These are phyloP conservation scores for Thyatira batis DNA, from an alignment of 2,888 invertebrate genomes.

Conservation along the genomic window DNA sequence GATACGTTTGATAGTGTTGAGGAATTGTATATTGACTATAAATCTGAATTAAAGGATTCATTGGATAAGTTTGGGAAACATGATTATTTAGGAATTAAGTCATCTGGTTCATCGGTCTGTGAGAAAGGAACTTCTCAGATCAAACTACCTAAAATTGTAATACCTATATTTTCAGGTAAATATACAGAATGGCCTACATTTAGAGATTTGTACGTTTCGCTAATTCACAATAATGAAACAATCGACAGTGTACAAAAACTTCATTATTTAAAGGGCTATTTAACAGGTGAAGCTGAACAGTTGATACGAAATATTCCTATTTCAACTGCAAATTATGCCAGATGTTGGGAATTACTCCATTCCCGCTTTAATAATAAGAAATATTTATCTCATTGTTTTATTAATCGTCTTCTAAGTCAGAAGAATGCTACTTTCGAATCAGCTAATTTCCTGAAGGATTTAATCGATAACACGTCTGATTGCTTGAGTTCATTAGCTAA, in stretches of 20 bases:
- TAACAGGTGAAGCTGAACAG: slow-evolving; percentile 27
- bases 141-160: not conserved
- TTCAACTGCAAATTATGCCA: slow-evolving; percentile 16
- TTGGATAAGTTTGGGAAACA: not conserved
- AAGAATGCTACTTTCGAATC: slow-evolving; percentile 14
- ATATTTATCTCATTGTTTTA: slow-evolving; percentile 18
- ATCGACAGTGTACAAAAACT: slow-evolving; percentile 26
- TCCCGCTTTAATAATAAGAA: slow-evolving; percentile 23
- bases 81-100: not conserved
- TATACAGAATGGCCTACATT: slow-evolving; percentile 26
- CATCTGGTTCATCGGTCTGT: no score
- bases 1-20: no score
- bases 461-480: slow-evolving; percentile 22
- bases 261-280: slow-evolving; percentile 22
- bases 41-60: not conserved
- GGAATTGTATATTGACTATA: not conserved
- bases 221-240: slow-evolving; percentile 21
- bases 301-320: slow-evolving; percentile 17
- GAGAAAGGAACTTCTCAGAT: not conserved
- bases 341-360: slow-evolving; percentile 20
- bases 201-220: slow-evolving; percentile 19
- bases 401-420: slow-evolving; percentile 15
- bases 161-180: slow-evolving; percentile 16
- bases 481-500: slow-evolving; percentile 15
- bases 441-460: slow-evolving; percentile 14